A percentile compares a stretch with the other conserved stretches of the same genome.
Conservation (phyloP, 23 tunicate species). For the Clavelina lepadiformis region DNA sequence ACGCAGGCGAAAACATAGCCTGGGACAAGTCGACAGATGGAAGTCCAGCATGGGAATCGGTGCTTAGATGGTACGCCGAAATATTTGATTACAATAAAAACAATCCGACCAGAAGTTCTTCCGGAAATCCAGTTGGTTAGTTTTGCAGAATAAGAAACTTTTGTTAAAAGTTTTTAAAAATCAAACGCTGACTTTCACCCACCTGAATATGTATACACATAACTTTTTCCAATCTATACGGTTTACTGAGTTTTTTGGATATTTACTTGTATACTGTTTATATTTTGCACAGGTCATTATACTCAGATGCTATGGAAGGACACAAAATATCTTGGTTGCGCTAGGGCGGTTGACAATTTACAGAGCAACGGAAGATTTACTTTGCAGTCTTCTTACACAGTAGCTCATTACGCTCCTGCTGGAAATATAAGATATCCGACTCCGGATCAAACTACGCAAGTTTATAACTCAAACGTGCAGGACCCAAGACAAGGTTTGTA, state of each 20-base stretch:
- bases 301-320: constrained; percentile 88
- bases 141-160: too few relatives aligned
- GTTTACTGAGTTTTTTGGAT: not conserved
- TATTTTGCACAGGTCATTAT: constrained; percentile 59
- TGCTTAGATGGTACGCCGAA: constrained; percentile 80
- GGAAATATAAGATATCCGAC: constrained; percentile 45
- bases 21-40: constrained; percentile 80
- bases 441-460: constrained; percentile 8
- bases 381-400: constrained; percentile 39
- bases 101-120: constrained; percentile 23
- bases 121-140: constrained; percentile 64
- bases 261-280: constrained; percentile 2
- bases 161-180: too few relatives aligned
- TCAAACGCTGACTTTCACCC: too few relatives aligned
- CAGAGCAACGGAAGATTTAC: constrained; percentile 3
- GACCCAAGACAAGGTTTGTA: constrained; percentile 17
- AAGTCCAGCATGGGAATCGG: constrained; percentile 51
- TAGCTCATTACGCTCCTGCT: constrained; percentile 76
- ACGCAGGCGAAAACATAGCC: constrained; percentile 91
- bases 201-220: too few relatives aligned
- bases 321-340: constrained; percentile 68
- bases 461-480: constrained; percentile 26
- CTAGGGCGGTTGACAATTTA: constrained; percentile 9
- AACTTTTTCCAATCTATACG: too few relatives aligned
- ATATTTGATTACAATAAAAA: constrained; percentile 74